Base-by-base conservation (phyloP, 2,888 invertebrate species). In the Drosophila cracens region DNA sequence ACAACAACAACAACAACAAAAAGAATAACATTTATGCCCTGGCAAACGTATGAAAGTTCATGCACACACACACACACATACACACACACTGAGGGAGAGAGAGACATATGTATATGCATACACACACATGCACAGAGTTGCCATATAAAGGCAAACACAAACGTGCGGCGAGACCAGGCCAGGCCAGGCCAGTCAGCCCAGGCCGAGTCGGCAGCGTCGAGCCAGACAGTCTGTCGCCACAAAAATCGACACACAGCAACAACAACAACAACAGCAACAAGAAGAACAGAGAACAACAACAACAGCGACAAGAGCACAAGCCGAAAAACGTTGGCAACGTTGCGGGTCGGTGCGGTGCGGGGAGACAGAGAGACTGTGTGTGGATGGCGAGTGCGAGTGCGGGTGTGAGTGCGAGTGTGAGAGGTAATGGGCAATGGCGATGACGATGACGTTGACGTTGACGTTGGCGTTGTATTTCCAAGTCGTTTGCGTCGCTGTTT, bases 161-260 rank as follows among this genome's bases (percentile, higher is more conserved):
- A 81, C 74, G 75, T 75, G 64, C 34, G 70, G 49, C 63, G 62
- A 65, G 62, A 18, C 68, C 64, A 58, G 62, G 59, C 76, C 59
- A 70, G 78, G 79, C 83, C 82, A 69, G 69, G 76, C 75, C 72
- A 66, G 70, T 46, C 77, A 57, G 67, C 70, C 72, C 70, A 81
- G 82, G 66, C 83, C 68, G 53, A 65, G 52, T 38, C 40, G 62
- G 48, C 74, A 69, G 59, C 83, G 76, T 76, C 81, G 67, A 63
- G 79, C 81, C 81, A 81, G 81, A 81, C 81, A 81, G 81, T 81
- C 81, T 81, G 81, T 81, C 81, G 81, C 81, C 81, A 81, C 76
- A 74, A 81, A 81, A 81, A 81, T 81, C 81, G 65, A 81, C 81
- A 81, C 72, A 77, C 79, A 79, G 59, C 74, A 76, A 69, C 65